phyloP scores from a whole-genome alignment of 1,140 invertebrate species.

The Thalassaphorura encarpata region DNA sequence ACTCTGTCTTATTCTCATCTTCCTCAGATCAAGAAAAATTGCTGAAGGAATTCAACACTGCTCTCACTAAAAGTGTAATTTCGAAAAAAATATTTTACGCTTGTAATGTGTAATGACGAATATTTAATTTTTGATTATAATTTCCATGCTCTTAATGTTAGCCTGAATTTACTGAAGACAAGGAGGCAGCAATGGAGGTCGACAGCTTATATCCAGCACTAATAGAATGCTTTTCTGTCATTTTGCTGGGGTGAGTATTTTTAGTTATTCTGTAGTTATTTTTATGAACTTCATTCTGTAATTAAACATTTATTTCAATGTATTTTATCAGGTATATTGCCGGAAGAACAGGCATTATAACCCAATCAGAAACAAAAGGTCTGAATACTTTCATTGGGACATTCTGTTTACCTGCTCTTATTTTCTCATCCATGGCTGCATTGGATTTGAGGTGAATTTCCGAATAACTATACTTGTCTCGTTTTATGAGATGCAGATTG shows the following conservation, averaged over 20 bases:
- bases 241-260: conserved; percentile 77
- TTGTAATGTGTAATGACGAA: too few relatives aligned
- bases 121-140: too few relatives aligned
- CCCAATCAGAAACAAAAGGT: conserved; percentile 75
- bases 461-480: too few relatives aligned
- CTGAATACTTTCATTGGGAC: conserved; percentile 86
- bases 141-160: too few relatives aligned
- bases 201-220: conserved; percentile 81
- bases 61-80: too few relatives aligned
- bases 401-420: conserved; percentile 81
- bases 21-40: too few relatives aligned
- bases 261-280: not conserved
- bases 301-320: not conserved
- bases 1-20: too few relatives aligned
- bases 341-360: conserved; percentile 71
- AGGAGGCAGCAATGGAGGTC: conserved; percentile 47
- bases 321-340: conserved; percentile 66
- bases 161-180: too few relatives aligned
- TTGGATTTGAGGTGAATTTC: conserved; percentile 57
- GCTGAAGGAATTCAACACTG: too few relatives aligned
- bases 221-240: conserved; percentile 82
- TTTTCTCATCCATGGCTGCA: conserved; percentile 80
- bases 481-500: too few relatives aligned
- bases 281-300: not conserved
- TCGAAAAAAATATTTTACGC: too few relatives aligned